Evolutionary conservation across 2,888 invertebrate species (phyloP), one percentile per base, ranked within the genome.

Genomic region (Oscheius myriophilus): DNA sequence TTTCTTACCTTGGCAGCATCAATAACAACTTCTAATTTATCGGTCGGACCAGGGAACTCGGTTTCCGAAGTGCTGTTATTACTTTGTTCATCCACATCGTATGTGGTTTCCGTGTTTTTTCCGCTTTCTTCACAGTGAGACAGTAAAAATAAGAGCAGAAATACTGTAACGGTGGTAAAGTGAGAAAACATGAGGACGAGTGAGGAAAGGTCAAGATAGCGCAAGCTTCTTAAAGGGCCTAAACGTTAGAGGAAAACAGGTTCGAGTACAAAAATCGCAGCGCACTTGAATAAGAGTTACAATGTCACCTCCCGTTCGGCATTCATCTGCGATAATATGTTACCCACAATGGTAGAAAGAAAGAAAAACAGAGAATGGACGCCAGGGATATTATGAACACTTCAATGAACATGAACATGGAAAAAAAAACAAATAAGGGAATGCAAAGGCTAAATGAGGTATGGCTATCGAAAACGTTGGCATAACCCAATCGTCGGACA

Each of bases 201-300:
- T 33, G 46, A 61, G 61, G 33, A 33, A 33, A 33, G 33, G 33
- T 33, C 33, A 33, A 33, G 33, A 33, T 33, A 33, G 33, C 33
- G 33, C 33, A 33, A 33, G 33, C 33, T 33, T 33, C 33, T 33
- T 33, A 33, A 33, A 33, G 33, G 33, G 33, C 33, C 33, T 33
- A 33, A 9, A 33, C 33, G 33, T 33, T 33, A 33, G 33, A 33
- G 33, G 18, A 26, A 49, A 61, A 61, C 61, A 61, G 61, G 61
- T 61, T 61, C 61, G 49, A 26, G 39, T 61, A 61, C 61, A 61
- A 61, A 33, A 49, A 61, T 61, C 61, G 61, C 61, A 39, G 49
- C 26, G 61, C 61, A 61, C 61, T 61, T 61, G 61, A 61, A 61
- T 61, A 61, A 61, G 49, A 49, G 61, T 61, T 61, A 61, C 61